Percentiles rank a stretch among this genome's conserved stretches.
phyloP scores from a whole-genome alignment of 2,797 vertebrate species.

The Galagoides demidoff region DNA sequence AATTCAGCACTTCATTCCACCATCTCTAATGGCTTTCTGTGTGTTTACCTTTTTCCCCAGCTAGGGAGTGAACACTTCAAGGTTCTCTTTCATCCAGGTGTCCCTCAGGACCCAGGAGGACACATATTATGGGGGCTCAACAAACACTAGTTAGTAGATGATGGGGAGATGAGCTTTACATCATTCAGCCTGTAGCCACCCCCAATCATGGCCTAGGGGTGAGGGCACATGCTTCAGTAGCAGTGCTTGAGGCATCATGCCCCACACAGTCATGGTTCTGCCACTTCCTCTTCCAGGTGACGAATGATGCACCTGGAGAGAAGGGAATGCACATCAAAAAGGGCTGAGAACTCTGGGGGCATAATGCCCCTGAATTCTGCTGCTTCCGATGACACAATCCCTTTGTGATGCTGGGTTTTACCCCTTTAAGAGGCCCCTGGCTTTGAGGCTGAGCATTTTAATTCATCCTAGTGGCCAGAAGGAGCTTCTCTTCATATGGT shows the following conservation, averaged over 20 bases:
- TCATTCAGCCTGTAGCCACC: not conserved
- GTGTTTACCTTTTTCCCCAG: slow-evolving; percentile 18
- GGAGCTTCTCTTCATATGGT: slow-evolving; percentile 43
- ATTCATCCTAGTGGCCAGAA: slow-evolving; percentile 45
- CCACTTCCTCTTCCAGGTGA: slow-evolving; percentile 30
- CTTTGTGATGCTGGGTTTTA: not conserved
- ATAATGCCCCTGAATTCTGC: not conserved
- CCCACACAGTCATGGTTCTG: not conserved
- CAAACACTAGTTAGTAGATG: not conserved
- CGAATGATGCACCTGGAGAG: not conserved
- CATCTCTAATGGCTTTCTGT: not conserved
- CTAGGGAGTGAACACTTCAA: not conserved
- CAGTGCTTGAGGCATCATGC: not conserved
- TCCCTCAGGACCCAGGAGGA: not conserved
- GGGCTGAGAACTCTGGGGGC: not conserved
- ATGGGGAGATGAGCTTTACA: not conserved
- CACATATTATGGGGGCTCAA: not conserved
- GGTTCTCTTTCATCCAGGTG: not conserved
- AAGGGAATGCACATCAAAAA: not conserved
- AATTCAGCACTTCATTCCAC: not conserved
- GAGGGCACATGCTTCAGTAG: not conserved
- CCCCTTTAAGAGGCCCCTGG: not conserved
- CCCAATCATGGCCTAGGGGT: not conserved
- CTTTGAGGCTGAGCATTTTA: not conserved
- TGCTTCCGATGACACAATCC: not conserved